phyloP scores from a whole-genome alignment of 1,140 invertebrate genomes.

The Drosophila subobscura region DNA sequence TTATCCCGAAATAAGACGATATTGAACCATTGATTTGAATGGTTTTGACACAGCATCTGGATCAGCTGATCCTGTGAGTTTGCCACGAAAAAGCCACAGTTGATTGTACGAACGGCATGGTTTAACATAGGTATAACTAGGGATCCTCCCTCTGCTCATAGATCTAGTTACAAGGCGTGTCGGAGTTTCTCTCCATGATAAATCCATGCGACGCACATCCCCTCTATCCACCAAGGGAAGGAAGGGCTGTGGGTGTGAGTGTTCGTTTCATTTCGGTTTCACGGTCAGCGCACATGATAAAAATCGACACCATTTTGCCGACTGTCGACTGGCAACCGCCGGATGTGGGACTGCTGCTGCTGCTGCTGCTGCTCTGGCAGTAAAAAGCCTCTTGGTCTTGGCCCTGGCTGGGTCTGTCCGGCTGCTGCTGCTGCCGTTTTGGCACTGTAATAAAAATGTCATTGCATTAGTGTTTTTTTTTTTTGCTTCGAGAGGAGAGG shows the following conservation, averaged over 20 bases:
- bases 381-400: slow-evolving; percentile 52
- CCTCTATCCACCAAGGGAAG: too few species aligned
- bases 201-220: too few species aligned
- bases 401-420: slow-evolving; percentile 1
- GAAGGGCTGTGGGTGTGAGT: background rate
- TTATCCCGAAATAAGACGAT: too few species aligned
- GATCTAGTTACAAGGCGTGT: too few species aligned
- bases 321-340: slow-evolving; percentile 1
- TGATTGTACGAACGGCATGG: too few species aligned
- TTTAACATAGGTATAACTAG: too few species aligned
- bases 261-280: slow-evolving; percentile 45
- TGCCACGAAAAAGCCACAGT: too few species aligned
- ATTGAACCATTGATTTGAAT: too few species aligned
- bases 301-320: slow-evolving; percentile 69
- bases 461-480: slow-evolving; percentile 63
- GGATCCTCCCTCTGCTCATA: too few species aligned
- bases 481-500: background rate
- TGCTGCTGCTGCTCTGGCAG: slow-evolving; percentile 13
- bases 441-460: slow-evolving; percentile 75
- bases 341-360: background rate
- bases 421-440: slow-evolving; percentile 55
- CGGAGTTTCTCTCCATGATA: too few species aligned
- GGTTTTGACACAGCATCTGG: too few species aligned
- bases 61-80: too few species aligned
- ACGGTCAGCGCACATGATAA: slow-evolving; percentile 72